Evolutionary conservation across 2,113 vertebrate species (phyloP).

Genomic region (Numenius arquata): DNA sequence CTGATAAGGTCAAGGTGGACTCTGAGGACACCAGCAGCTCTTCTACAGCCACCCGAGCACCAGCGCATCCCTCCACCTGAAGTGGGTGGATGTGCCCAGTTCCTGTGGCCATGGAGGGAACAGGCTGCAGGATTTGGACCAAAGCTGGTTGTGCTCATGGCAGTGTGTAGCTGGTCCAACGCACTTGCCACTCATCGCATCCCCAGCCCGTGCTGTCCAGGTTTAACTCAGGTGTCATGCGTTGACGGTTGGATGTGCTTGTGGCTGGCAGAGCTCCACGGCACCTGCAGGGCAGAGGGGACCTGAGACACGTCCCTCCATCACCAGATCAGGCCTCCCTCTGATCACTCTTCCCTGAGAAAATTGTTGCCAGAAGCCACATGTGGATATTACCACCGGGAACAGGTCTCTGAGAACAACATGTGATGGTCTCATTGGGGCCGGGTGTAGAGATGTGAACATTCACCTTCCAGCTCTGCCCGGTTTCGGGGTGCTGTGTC

Average conservation of each 20-base stretch:
- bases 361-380: background rate
- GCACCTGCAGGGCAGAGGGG: background rate
- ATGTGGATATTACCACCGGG: rapidly evolving
- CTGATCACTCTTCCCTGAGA: background rate
- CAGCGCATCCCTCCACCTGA: background rate
- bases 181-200: rapidly evolving
- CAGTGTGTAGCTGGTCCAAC: background rate
- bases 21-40: background rate
- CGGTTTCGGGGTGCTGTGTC: background rate
- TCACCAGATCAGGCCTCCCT: background rate
- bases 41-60: background rate
- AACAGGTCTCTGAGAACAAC: background rate
- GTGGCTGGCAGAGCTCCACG: background rate
- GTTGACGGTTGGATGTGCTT: background rate
- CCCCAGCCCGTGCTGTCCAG: background rate
- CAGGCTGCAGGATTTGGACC: background rate
- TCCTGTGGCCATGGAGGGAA: rapidly evolving
- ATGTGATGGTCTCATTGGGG: rapidly evolving
- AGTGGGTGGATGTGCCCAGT: background rate
- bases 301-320: background rate
- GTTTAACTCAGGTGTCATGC: background rate
- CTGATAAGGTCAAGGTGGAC: rapidly evolving
- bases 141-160: rapidly evolving
- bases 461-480: background rate
- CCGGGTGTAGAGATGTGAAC: rapidly evolving